Base-by-base conservation (phyloP, 2,888 invertebrate genomes). In the Cephus pygmeus region DNA sequence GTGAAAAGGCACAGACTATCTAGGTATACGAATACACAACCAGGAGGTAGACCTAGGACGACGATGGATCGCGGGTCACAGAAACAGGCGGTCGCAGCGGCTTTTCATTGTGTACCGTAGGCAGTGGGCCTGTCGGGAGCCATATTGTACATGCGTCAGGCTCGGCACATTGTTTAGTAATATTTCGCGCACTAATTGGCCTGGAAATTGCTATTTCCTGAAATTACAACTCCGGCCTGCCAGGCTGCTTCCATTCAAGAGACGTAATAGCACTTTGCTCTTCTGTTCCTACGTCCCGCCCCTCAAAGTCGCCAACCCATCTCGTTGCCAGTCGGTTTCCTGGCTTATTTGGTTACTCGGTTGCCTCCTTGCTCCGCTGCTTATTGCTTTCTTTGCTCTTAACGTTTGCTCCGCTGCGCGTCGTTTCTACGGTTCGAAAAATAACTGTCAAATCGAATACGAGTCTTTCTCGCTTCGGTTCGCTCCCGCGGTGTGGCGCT, bases 101-200 rank as follows among this genome's bases (percentile, higher is more conserved):
- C 56, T 56, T 56, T 56, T 23, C 77, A 80, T 81, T 82, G 81
- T 82, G 77, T 23, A 23, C 56, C 23, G 23, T 6, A 56, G 40
- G 56, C 56, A 56, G 56, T 56, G 69, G 73, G 75, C 74, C 73
- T 77, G 75, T 76, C 77, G 33, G 73, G 73, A 74, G 81, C 75
- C 82, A 83, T 82, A 87, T 87, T 86, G 85, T 85, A 69, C 81
- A 76, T 82, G 83, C 85, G 84, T 85, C 87, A 86, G 85, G 85
- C 83, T 79, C 75, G 77, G 79, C 77, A 82, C 85, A 87, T 88
- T 89, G 87, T 88, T 89, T 88, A 84, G 85, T 84, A 84, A 88
- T 87, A 89, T 88, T 88, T 87, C 84, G 85, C 84, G 85, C 85
- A 81, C 88, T 89, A 89, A 89, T 90, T 90, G 87, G 88, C 83